Evolutionary conservation across 2,888 invertebrate genomes (phyloP).

Genomic region (Drosophila cyrtoloma): DNA sequence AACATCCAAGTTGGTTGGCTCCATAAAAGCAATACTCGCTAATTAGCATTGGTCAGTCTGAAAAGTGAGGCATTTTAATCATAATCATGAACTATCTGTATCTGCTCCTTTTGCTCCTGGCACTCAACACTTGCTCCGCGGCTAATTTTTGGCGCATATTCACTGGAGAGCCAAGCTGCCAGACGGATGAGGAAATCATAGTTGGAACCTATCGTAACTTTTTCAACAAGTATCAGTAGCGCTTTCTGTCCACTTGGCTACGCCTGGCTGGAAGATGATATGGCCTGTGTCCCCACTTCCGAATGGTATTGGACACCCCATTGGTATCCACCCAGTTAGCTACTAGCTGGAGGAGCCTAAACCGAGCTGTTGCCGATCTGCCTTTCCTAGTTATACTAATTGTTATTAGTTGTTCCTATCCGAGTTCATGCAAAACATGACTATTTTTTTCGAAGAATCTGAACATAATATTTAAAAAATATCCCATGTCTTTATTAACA

Average conservation of each 20-base stretch:
- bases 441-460: background rate
- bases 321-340: constrained; percentile 69
- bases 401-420: background rate
- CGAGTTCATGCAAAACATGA: background rate
- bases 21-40: constrained; percentile 46
- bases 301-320: constrained; percentile 71
- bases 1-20: background rate
- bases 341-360: constrained; percentile 30
- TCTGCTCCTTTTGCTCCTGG: constrained; percentile 42
- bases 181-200: constrained; percentile 62
- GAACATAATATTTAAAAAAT: background rate
- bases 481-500: background rate
- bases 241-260: no score
- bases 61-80: background rate
- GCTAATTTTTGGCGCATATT: constrained; percentile 39
- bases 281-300: constrained; percentile 67
- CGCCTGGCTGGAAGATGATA: constrained; percentile 56
- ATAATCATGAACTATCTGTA: constrained; percentile 53
- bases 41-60: constrained; percentile 56
- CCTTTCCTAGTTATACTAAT: background rate
- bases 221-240: constrained; percentile 51
- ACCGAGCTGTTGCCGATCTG: background rate
- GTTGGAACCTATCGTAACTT: constrained; percentile 57
- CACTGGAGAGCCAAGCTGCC: constrained; percentile 71
- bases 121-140: constrained; percentile 17